Evolutionary conservation across 2,113 vertebrate species (phyloP), one percentile per base, ranked within the genome.

Genomic region (Phoxinus phoxinus): DNA sequence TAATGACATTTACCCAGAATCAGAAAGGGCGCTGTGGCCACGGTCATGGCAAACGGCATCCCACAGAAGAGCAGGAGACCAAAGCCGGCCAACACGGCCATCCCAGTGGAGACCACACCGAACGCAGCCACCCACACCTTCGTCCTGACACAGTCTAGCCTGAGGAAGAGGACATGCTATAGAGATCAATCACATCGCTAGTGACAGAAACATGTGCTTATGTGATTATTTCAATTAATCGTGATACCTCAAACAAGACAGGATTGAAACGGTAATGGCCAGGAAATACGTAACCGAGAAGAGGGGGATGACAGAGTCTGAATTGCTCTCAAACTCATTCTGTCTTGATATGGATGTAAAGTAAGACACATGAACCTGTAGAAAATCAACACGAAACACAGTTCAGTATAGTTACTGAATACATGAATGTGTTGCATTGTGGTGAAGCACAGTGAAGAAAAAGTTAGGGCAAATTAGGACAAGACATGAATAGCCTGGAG

Each of bases 261-360:
- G 0, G 23, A 96, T 0, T 3, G 94, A 88, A 87, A 96, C 94
- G 1, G 21, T 58, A 88, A 95, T 93, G 17, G 94, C 93, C 74
- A 95, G 69, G 67, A 89, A 5, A 37, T 95, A 95, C 0, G 95
- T 93, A 48, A 92, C 0, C 1, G 95, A 91, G 86, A 96, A 93
- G 21, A 95, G 85, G 0, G 94, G 93, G 23, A 96, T 88, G 23
- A 94, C 90, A 0, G 84, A 90, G 21, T 44, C 84, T 6, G 93
- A 21, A 67, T 89, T 93, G 63, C 48, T 84, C 69, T 95, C 93
- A 81, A 95, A 93, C 86, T 96, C 94, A 78, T 91, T 8, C 15
- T 94, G 91, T 69, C 93, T 93, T 67, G 95, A 95, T 46, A 94
- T 19, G 0, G 95, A 95, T 7, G 94, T 93, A 44, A 94, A 95